Conservation (phyloP, 2,888 invertebrate genomes). For the Eueremaeus valkanovi region DNA sequence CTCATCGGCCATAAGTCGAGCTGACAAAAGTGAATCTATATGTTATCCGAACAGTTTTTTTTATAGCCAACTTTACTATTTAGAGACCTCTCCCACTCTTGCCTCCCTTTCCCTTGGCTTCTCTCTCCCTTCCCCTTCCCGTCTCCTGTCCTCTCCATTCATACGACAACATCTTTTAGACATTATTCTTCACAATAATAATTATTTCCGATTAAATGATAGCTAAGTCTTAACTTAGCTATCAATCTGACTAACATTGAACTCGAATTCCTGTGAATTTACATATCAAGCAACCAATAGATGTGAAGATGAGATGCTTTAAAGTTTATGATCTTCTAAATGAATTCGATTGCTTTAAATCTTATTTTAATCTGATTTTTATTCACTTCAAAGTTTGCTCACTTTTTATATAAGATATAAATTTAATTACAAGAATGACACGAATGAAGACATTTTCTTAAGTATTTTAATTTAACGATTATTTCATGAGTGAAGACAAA, state of each 20-base stretch:
- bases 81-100: conserved; percentile 32
- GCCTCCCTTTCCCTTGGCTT: conserved; percentile 28
- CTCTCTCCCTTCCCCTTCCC: conserved; percentile 25
- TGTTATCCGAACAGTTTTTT: conserved; percentile 19
- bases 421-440: no score
- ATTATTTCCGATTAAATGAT: conserved; percentile 14
- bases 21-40: conserved; percentile 31
- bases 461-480: no score
- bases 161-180: conserved; percentile 13
- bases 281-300: conserved; percentile 1
- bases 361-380: not conserved
- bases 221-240: no score
- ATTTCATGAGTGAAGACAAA: no score
- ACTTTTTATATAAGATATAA: no score
- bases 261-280: not conserved
- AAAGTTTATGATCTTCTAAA: not conserved
- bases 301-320: no score
- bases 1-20: conserved; percentile 34
- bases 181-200: conserved; percentile 16
- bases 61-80: conserved; percentile 18
- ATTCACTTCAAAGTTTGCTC: not conserved
- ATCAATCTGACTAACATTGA: no score
- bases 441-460: no score
- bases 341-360: not conserved
- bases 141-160: conserved; percentile 5